These are phyloP conservation scores for Blastomussa wellsi DNA, from an alignment of 92 coral and sea anemone species.

Conservation along the genomic window DNA sequence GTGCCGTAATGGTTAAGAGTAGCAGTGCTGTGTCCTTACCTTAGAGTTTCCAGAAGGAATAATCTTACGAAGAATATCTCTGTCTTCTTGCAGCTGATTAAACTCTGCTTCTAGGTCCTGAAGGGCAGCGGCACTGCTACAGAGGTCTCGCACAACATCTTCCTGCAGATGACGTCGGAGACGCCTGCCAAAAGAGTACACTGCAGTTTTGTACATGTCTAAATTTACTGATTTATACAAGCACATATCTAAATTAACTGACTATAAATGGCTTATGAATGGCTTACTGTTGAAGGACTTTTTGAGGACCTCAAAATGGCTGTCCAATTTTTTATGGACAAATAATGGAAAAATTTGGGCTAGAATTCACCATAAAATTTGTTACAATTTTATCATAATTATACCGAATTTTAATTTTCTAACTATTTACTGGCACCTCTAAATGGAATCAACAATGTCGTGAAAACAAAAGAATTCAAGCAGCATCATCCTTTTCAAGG, in stretches of 20 bases:
- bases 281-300: not conserved
- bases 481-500: not conserved
- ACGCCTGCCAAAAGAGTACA: conserved; percentile 52
- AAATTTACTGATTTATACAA: not conserved
- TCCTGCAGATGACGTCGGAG: conserved; percentile 88
- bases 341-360: not conserved
- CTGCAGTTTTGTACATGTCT: not conserved
- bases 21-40: conserved; percentile 29
- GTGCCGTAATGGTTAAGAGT: not conserved
- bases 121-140: conserved; percentile 86
- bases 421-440: not conserved
- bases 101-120: conserved; percentile 89
- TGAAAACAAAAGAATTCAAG: not conserved
- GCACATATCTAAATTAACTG: not conserved
- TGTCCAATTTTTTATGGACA: no score
- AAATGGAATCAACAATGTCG: not conserved
- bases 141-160: conserved; percentile 89
- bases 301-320: not conserved
- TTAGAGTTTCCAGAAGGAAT: conserved; percentile 94
- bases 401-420: not conserved
- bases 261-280: no score
- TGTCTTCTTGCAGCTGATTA: conserved; percentile 76
- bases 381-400: not conserved
- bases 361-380: not conserved
- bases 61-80: conserved; percentile 86